phyloP scores from a whole-genome alignment of 1,140 invertebrate genomes.

The Drosophila oshimai region DNA sequence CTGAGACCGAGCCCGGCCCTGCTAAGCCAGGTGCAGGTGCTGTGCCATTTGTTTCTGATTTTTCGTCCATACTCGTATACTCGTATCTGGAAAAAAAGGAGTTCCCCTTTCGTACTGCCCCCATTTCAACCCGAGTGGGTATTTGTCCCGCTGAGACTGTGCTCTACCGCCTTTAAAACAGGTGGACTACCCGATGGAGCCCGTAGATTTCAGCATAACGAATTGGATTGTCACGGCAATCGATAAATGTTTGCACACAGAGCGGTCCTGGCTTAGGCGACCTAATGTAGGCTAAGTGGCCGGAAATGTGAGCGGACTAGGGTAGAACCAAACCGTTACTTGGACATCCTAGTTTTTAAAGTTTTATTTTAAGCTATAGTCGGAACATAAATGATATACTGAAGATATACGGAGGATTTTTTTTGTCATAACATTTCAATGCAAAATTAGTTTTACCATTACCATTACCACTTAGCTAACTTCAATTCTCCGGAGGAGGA shows the following conservation, averaged over 20 bases:
- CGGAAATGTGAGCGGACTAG: conserved; percentile 4
- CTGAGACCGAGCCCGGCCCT: background rate
- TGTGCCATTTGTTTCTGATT: conserved; percentile 50
- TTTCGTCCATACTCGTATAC: conserved; percentile 62
- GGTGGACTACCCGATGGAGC: conserved; percentile 19
- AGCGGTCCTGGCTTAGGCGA: conserved; percentile 7
- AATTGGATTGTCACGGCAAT: conserved; percentile 70
- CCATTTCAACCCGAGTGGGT: background rate
- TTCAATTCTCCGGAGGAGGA: no score
- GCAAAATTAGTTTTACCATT: no score
- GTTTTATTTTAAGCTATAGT: background rate
- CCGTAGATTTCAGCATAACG: conserved; percentile 72
- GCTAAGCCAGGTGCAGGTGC: conserved; percentile 1
- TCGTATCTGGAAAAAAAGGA: conserved; percentile 19
- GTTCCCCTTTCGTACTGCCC: no score
- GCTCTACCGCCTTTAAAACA: conserved; percentile 10
- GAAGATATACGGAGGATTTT: no score
- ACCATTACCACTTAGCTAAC: no score
- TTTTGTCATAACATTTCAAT: no score
- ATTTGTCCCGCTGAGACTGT: conserved; percentile 8
- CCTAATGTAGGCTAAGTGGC: conserved; percentile 70
- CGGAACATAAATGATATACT: no score
- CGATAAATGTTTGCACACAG: conserved; percentile 65
- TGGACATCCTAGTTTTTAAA: conserved; percentile 10
- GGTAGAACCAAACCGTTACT: background rate